These are phyloP conservation scores for Mizuhopecten yessoensis DNA, from an alignment of 1,140 invertebrate genomes.

Conservation along the genomic window DNA sequence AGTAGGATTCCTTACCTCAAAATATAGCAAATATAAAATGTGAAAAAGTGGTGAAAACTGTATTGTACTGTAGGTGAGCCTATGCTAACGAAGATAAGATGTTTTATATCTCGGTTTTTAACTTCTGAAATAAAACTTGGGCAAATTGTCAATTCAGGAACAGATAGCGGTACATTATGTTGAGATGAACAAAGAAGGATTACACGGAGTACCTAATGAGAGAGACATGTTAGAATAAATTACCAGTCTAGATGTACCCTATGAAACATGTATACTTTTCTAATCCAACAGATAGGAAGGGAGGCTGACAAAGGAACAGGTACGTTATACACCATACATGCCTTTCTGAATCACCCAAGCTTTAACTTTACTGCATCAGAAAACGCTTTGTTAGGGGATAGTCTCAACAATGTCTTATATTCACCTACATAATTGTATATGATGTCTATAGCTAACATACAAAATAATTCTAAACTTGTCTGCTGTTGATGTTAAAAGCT, in stretches of 20 bases:
- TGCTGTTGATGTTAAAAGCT: conserved; percentile 11
- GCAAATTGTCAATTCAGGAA: background rate
- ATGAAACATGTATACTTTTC: background rate
- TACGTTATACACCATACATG: no score
- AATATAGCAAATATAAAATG: no score
- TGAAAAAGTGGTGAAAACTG: no score
- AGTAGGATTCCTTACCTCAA: no score
- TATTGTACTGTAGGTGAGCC: background rate
- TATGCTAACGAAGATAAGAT: background rate
- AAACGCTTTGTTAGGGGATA: background rate
- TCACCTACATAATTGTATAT: background rate
- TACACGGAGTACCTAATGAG: background rate
- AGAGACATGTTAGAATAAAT: background rate
- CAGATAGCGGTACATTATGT: background rate
- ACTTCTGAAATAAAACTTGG: background rate
- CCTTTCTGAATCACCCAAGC: no score
- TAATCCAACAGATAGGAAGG: conserved; percentile 1
- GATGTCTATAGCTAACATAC: background rate
- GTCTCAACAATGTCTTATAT: background rate
- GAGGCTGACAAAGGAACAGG: background rate
- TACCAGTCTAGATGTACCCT: background rate
- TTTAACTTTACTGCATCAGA: no score
- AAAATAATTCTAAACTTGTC: background rate
- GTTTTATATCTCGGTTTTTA: background rate
- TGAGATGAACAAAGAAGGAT: background rate